Base-by-base conservation (phyloP, 2,888 invertebrate genomes). In the Salticus scenicus region DNA sequence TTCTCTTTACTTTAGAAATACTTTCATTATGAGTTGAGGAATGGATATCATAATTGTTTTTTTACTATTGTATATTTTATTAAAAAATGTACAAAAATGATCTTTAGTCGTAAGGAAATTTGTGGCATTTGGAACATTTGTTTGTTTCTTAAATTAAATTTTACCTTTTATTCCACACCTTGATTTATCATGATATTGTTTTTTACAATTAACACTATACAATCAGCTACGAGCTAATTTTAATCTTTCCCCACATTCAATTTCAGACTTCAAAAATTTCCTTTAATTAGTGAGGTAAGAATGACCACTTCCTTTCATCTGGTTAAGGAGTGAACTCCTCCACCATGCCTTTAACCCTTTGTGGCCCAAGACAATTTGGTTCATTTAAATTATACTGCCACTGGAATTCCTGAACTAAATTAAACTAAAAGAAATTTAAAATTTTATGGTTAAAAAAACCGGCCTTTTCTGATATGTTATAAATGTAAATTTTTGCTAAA, bases 291-390 rank as follows among this genome's bases (percentile, higher is more conserved):
- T 14, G 12, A 71, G 37, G 28, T 42, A 37, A 31, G 33, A 20
- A 37, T 20, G 7, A 12, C 17, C 37, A 33, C 17, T 24, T 64
- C 27, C 64, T 64, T 64, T 24, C 17, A 24, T 14, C 12, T 70
- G 10, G 37, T 20, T 17, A 31, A 70, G n/a, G 20, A 70, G 33
- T 10, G 33, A 31, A 70, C 37, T 70, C 0, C 70, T 30, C n/a
- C 37, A 27, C 70, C 41, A 37, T 12, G 70, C 70, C 27, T 70
- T 70, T 8, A 42, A 42, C n/a, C n/a, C n/a, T n/a, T n/a, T n/a
- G n/a, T n/a, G n/a, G n/a, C n/a, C n/a, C n/a, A n/a, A n/a, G n/a
- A n/a, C n/a, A n/a, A n/a, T n/a, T n/a, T n/a, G n/a, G n/a, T n/a
- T n/a, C n/a, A n/a, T n/a, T n/a, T n/a, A n/a, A n/a, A n/a, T n/a